A percentile compares a stretch with the other conserved stretches of the same genome.
phyloP scores from a whole-genome alignment of 1,140 invertebrate genomes.

The Procambarus clarkii region DNA sequence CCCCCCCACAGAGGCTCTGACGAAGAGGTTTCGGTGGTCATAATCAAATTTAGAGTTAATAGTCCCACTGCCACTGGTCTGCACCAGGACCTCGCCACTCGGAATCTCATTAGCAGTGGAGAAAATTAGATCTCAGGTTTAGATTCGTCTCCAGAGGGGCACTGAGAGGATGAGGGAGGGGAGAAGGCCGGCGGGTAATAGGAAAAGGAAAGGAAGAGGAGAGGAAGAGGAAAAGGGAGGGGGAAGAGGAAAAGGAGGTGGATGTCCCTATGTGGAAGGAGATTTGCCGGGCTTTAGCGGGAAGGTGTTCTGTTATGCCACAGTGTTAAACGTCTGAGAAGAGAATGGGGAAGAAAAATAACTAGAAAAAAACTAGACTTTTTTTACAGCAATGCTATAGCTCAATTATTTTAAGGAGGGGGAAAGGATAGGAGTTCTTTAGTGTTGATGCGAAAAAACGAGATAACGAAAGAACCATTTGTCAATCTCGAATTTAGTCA shows the following conservation, averaged over 20 bases:
- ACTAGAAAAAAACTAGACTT: too few species aligned
- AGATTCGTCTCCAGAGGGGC: not conserved
- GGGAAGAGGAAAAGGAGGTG: not conserved
- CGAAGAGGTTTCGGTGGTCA: not conserved
- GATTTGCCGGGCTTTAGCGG: not conserved
- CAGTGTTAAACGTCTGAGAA: too few species aligned
- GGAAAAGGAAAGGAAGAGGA: not conserved
- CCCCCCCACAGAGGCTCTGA: not conserved
- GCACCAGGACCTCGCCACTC: not conserved
- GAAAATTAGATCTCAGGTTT: conserved; percentile 4
- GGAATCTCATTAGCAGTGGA: not conserved
- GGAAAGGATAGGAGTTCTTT: too few species aligned
- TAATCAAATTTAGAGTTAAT: conserved; percentile 15
- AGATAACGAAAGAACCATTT: not conserved
- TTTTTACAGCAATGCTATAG: too few species aligned
- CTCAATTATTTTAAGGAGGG: too few species aligned
- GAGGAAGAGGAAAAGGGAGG: not conserved
- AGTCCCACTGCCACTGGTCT: not conserved
- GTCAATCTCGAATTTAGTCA: too few species aligned
- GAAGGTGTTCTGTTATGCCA: too few species aligned
- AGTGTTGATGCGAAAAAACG: not conserved
- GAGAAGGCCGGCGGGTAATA: not conserved
- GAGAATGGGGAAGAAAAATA: not conserved
- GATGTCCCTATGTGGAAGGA: not conserved
- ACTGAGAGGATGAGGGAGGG: not conserved